Evolutionary conservation across 2,113 vertebrate species (phyloP).

Genomic region (Uria lomvia): DNA sequence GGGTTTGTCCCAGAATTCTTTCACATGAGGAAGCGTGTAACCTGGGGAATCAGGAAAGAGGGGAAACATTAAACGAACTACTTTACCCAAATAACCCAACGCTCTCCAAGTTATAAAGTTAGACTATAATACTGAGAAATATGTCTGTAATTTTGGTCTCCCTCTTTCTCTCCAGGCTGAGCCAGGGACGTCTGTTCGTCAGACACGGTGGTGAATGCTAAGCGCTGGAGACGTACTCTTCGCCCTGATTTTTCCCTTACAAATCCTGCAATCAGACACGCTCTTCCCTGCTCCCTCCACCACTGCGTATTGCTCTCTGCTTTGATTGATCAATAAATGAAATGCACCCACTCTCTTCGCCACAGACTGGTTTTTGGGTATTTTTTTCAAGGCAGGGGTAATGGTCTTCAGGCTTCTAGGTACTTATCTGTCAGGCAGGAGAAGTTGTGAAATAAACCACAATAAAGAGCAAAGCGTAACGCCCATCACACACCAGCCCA

Average conservation of each 20-base stretch:
- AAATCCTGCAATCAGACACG: not conserved
- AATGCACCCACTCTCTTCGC: not conserved
- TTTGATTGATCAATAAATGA: constrained; percentile 44
- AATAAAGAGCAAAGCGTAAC: not conserved
- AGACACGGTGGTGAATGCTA: not conserved
- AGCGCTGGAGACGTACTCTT: not conserved
- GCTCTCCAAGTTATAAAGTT: too few species aligned
- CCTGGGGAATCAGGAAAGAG: not conserved
- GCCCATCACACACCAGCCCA: not conserved
- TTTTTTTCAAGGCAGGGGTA: not conserved
- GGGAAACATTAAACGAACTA: not conserved
- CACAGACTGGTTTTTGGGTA: not conserved
- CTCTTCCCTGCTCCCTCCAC: not conserved
- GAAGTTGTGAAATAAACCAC: constrained; percentile 4
- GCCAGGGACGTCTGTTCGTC: not conserved
- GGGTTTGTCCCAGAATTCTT: not conserved
- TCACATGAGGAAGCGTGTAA: rapidly evolving
- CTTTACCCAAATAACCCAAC: too few species aligned
- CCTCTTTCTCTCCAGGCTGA: not conserved
- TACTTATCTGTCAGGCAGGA: not conserved
- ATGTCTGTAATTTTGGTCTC: not conserved
- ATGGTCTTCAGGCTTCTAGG: not conserved
- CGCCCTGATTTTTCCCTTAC: not conserved
- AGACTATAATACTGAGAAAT: not conserved
- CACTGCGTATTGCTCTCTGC: not conserved